Conservation (phyloP, 2,113 vertebrate genomes). For the Protomyctophum bolini region DNA sequence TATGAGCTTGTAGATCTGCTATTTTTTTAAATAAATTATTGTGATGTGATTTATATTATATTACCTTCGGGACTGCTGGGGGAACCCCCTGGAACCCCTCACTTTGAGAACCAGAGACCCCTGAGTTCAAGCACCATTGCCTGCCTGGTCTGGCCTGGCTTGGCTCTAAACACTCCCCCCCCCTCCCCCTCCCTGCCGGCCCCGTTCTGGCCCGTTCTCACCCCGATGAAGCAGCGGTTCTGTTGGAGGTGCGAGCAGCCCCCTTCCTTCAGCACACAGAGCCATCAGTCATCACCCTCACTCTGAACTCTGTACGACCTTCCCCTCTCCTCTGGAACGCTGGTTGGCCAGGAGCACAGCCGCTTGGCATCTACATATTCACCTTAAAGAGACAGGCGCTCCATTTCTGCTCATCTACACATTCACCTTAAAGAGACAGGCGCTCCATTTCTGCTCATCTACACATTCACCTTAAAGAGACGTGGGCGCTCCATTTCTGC, state of each 20-base stretch:
- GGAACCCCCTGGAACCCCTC: slow-evolving; percentile 37
- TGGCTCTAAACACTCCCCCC: too few species aligned
- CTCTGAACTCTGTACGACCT: slow-evolving; percentile 93
- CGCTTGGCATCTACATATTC: slow-evolving; percentile 72
- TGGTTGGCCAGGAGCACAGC: slow-evolving; percentile 67
- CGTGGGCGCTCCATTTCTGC: background rate
- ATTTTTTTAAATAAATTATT: too few species aligned
- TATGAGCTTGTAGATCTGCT: too few species aligned
- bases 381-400: slow-evolving; percentile 71
- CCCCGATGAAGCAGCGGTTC: too few species aligned
- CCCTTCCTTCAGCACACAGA: slow-evolving; percentile 33
- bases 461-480: background rate
- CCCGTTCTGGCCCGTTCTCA: too few species aligned
- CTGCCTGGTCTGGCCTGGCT: too few species aligned
- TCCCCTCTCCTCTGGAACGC: slow-evolving; percentile 76
- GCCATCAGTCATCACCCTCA: slow-evolving; percentile 83
- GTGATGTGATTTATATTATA: background rate
- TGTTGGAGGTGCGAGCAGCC: too few species aligned
- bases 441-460: background rate
- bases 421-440: slow-evolving; percentile 44
- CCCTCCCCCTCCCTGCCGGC: too few species aligned
- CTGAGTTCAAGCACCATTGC: too few species aligned
- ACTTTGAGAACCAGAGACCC: background rate
- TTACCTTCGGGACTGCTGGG: background rate
- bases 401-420: slow-evolving; percentile 56